These are phyloP conservation scores for Pseudolaguvia tuberculata DNA, from an alignment of 2,113 vertebrate species.

Conservation along the genomic window DNA sequence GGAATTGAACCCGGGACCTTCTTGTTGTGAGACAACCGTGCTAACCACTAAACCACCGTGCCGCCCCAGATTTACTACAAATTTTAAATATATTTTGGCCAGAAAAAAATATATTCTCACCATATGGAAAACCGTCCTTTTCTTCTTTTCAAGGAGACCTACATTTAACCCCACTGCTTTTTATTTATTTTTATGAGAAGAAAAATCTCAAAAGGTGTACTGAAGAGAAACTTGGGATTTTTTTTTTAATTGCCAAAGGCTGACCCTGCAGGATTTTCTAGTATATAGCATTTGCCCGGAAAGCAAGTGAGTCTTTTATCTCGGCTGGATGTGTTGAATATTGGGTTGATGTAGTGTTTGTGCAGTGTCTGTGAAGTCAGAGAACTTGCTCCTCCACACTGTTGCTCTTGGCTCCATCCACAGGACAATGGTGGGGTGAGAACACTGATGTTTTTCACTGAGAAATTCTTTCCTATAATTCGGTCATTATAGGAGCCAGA, in stretches of 20 bases:
- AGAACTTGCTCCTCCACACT: constrained; percentile 29
- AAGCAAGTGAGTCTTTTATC: constrained; percentile 41
- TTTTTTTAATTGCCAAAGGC: background rate
- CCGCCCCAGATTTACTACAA: no score
- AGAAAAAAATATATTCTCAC: no score
- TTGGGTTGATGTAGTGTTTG: constrained; percentile 37
- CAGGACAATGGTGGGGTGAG: constrained; percentile 29
- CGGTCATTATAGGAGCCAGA: constrained; percentile 41
- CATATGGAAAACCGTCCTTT: constrained; percentile 3
- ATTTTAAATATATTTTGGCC: no score
- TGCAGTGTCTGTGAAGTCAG: constrained; percentile 44
- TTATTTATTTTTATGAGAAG: constrained; percentile 46
- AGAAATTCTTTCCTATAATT: constrained; percentile 50
- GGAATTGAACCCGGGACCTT: no score
- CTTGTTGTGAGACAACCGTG: no score
- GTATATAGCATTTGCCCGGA: constrained; percentile 16
- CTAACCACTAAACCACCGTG: no score
- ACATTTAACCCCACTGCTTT: constrained; percentile 42
- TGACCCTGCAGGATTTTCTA: background rate
- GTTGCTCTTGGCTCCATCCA: constrained; percentile 45
- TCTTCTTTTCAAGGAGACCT: constrained; percentile 12
- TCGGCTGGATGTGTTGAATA: constrained; percentile 25
- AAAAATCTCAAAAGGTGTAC: constrained; percentile 26
- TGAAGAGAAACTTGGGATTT: constrained; percentile 7
- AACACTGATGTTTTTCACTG: constrained; percentile 42